Conservation (phyloP, 2,113 vertebrate species). For the Nerophis lumbriciformis region DNA sequence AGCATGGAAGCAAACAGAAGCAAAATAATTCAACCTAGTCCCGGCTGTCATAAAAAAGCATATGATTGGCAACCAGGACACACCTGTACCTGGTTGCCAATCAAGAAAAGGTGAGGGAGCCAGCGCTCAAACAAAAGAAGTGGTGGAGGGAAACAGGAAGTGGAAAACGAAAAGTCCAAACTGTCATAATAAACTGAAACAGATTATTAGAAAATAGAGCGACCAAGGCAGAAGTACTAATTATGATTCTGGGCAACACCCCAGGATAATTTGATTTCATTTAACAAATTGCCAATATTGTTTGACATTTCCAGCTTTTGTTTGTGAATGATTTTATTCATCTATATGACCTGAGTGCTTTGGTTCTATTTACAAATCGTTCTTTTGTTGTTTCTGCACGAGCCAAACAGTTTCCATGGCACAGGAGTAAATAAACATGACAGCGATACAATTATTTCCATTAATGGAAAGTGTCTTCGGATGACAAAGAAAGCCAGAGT, state of each 20-base stretch:
- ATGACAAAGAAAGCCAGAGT: too few relatives aligned
- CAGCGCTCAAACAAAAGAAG: too few relatives aligned
- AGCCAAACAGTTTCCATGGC: neutral
- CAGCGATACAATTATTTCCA: neutral
- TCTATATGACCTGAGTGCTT: neutral
- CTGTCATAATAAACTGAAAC: too few relatives aligned
- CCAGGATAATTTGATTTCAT: neutral
- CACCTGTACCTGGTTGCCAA: too few relatives aligned
- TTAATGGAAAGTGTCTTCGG: neutral
- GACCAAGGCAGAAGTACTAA: neutral
- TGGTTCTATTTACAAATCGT: neutral
- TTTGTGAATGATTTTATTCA: too few relatives aligned
- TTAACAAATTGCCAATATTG: neutral
- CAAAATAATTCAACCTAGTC: too few relatives aligned
- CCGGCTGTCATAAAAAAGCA: too few relatives aligned
- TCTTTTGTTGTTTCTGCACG: slow-evolving; percentile 3
- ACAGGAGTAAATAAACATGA: slow-evolving; percentile 3
- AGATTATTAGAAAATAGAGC: neutral
- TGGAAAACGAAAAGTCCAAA: too few relatives aligned
- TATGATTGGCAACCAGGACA: too few relatives aligned
- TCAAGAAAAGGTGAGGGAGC: too few relatives aligned
- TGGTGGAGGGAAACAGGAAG: too few relatives aligned
- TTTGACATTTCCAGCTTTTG: slow-evolving; percentile 5
- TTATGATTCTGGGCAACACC: neutral
- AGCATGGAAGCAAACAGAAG: too few relatives aligned